Evolutionary conservation across 2,888 invertebrate genomes (phyloP).

Genomic region (Lasioglossum vierecki): DNA sequence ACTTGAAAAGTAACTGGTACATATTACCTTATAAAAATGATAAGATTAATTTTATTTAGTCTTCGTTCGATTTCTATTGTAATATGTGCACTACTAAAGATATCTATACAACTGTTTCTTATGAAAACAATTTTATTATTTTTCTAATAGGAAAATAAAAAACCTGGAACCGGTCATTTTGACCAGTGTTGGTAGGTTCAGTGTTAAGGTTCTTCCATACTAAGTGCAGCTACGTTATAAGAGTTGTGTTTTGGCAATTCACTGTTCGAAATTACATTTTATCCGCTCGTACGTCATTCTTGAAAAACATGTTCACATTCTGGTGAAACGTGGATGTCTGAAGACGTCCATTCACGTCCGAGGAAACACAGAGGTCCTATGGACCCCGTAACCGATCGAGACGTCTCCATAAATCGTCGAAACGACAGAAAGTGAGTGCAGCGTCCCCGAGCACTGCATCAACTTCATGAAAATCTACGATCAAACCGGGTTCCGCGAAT

Average conservation of each 20-base stretch:
- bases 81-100: too few relatives aligned
- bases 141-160: too few relatives aligned
- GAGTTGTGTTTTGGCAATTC: neutral
- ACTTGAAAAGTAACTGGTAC: too few relatives aligned
- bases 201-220: too few relatives aligned
- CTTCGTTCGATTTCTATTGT: too few relatives aligned
- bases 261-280: neutral
- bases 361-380: neutral
- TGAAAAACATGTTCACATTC: neutral
- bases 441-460: neutral
- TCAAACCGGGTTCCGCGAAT: neutral
- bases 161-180: too few relatives aligned
- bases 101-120: too few relatives aligned
- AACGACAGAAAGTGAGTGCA: neutral
- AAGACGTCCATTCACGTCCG: neutral
- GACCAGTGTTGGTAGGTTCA: too few relatives aligned
- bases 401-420: slow-evolving; percentile 4
- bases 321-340: neutral
- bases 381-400: neutral
- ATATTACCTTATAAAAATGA: too few relatives aligned
- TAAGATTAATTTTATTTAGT: too few relatives aligned
- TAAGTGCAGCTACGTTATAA: neutral
- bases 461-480: slow-evolving; percentile 8
- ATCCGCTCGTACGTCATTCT: neutral
- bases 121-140: too few relatives aligned